Conservation (phyloP, 2,797 vertebrate genomes). For the Lophius americanus region DNA sequence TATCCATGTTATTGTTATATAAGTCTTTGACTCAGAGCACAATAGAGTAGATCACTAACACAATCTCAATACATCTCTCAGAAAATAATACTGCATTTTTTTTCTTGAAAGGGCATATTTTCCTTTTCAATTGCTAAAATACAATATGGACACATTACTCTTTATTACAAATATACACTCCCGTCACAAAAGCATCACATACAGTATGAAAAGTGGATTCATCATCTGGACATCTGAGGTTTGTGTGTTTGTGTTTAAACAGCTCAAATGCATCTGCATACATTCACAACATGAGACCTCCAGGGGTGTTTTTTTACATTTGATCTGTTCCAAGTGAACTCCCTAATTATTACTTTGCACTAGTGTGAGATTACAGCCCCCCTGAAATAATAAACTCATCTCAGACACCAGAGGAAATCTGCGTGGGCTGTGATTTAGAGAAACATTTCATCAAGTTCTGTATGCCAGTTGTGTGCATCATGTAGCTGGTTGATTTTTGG, state of each 20-base stretch:
- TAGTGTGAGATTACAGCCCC: conserved; percentile 13
- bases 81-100: conserved; percentile 81
- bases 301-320: conserved; percentile 30
- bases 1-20: conserved; percentile 78
- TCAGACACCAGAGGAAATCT: conserved; percentile 13
- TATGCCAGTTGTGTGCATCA: conserved; percentile 20
- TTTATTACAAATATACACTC: conserved; percentile 67
- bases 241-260: conserved; percentile 50
- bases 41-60: conserved; percentile 72
- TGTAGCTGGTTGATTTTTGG: conserved; percentile 20
- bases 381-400: conserved; percentile 45
- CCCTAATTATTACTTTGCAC: conserved; percentile 23
- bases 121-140: conserved; percentile 71
- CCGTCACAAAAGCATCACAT: conserved; percentile 68
- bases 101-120: conserved; percentile 60
- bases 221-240: conserved; percentile 58
- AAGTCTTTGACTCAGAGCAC: conserved; percentile 76
- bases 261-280: conserved; percentile 76
- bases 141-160: conserved; percentile 78
- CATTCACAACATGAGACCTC: conserved; percentile 46
- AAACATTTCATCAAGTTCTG: conserved; percentile 19
- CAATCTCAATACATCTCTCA: conserved; percentile 81
- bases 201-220: conserved; percentile 41
- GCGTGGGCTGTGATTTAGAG: conserved; percentile 22
- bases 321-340: conserved; percentile 18